A percentile compares a stretch with the other conserved stretches of the same genome.
phyloP scores from a whole-genome alignment of 2,888 invertebrate genomes.

The Mylabris sibirica region DNA sequence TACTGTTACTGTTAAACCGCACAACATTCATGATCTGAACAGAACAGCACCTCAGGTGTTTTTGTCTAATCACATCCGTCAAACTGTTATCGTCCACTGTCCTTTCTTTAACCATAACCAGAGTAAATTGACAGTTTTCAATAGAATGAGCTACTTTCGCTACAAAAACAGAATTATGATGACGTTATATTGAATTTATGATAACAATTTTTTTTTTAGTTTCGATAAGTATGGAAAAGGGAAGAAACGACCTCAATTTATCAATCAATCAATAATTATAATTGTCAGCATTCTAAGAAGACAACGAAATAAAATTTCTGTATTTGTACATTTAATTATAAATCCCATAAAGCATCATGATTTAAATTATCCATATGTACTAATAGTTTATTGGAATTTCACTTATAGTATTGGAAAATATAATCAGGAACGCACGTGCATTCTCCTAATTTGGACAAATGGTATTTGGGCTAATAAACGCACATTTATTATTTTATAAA shows the following conservation, averaged over 20 bases:
- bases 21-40: constrained; percentile 31
- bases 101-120: constrained; percentile 19
- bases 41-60: constrained; percentile 32
- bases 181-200: neutral
- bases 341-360: constrained; percentile 54
- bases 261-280: constrained; percentile 7
- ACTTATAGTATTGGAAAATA: constrained; percentile 7
- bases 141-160: constrained; percentile 15
- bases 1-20: neutral
- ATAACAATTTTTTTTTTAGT: neutral
- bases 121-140: constrained; percentile 33
- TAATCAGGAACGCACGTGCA: neutral
- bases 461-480: constrained; percentile 11
- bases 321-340: constrained; percentile 55
- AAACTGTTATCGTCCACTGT: constrained; percentile 18
- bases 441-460: neutral
- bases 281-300: constrained; percentile 29
- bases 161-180: constrained; percentile 7
- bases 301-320: constrained; percentile 48
- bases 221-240: neutral
- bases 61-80: constrained; percentile 34
- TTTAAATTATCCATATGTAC: constrained; percentile 47
- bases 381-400: constrained; percentile 24
- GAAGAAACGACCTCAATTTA: neutral
- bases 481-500: neutral